Percentiles rank a stretch among this genome's conserved stretches.
These are phyloP conservation scores for Hydropotes inermis DNA, from an alignment of 2,113 vertebrate genomes.

Conservation along the genomic window DNA sequence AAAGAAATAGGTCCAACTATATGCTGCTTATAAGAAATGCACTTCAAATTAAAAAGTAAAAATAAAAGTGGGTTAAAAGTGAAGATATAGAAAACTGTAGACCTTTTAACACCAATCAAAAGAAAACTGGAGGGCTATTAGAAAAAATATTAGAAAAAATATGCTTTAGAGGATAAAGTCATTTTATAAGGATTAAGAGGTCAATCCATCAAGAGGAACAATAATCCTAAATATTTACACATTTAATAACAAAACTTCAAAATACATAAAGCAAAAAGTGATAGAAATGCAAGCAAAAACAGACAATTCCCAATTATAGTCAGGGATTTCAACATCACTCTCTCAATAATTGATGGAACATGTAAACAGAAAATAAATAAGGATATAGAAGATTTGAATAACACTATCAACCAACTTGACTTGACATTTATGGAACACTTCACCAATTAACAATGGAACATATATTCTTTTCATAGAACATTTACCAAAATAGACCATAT, in stretches of 20 bases:
- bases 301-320: background rate
- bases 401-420: background rate
- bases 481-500: conserved; percentile 21
- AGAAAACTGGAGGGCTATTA: background rate
- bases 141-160: background rate
- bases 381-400: background rate
- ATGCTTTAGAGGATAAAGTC: background rate
- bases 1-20: background rate
- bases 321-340: background rate
- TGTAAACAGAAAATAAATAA: conserved; percentile 17
- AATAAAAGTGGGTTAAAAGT: background rate
- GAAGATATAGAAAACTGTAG: background rate
- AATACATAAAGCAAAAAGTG: conserved; percentile 14
- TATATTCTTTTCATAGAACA: background rate
- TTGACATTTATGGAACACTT: background rate
- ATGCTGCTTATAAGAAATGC: background rate
- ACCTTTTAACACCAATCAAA: background rate
- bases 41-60: conserved; percentile 13
- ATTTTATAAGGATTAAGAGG: background rate
- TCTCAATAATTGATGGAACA: background rate
- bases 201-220: background rate
- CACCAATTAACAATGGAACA: background rate
- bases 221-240: background rate
- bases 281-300: background rate
- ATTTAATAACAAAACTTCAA: background rate